A percentile compares a stretch with the other conserved stretches of the same genome.
These are phyloP conservation scores for Pseudorasbora parva DNA, from an alignment of 2,113 vertebrate species.

Conservation along the genomic window DNA sequence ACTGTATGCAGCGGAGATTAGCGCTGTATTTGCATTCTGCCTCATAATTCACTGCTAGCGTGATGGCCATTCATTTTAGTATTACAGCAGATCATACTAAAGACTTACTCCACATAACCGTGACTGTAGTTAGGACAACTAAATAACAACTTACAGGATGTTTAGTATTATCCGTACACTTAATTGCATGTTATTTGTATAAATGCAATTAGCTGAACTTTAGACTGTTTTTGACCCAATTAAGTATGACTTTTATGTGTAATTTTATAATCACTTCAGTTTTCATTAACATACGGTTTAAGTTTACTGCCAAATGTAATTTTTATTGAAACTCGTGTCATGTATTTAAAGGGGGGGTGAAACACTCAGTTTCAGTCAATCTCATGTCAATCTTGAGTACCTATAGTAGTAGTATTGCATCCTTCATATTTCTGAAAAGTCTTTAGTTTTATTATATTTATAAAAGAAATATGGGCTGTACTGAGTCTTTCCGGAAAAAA, in stretches of 20 bases:
- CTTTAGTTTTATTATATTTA: too few relatives aligned
- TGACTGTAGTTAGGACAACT: slow-evolving; percentile 26
- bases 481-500: too few relatives aligned
- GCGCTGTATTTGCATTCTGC: not conserved
- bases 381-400: too few relatives aligned
- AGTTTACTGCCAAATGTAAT: not conserved
- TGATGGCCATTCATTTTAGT: slow-evolving; percentile 29
- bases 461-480: too few relatives aligned
- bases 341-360: too few relatives aligned
- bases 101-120: slow-evolving; percentile 39
- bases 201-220: not conserved
- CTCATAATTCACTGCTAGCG: not conserved
- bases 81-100: slow-evolving; percentile 31
- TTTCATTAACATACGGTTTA: not conserved
- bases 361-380: too few relatives aligned
- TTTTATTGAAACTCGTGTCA: not conserved
- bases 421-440: too few relatives aligned
- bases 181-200: not conserved
- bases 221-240: not conserved
- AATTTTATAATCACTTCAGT: not conserved
- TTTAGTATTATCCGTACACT: not conserved
- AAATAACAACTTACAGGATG: not conserved
- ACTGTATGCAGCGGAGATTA: not conserved
- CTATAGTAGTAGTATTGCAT: too few relatives aligned
- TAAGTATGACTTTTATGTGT: not conserved